Evolutionary conservation across 2,797 vertebrate genomes (phyloP).

Genomic region (Amblyraja radiata): DNA sequence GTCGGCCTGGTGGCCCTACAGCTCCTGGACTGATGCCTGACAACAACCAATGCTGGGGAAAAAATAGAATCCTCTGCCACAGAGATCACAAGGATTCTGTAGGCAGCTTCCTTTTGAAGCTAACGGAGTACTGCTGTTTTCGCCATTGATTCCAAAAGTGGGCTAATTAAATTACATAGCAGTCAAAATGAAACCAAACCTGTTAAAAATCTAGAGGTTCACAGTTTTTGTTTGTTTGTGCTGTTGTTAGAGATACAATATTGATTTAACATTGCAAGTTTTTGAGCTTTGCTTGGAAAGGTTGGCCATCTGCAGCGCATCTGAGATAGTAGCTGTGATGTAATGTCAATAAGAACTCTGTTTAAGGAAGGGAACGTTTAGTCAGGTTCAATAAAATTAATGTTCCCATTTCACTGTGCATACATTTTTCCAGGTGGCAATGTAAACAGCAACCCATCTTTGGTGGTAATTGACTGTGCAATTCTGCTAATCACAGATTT

Average conservation of each 20-base stretch:
- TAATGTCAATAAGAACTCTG: not conserved
- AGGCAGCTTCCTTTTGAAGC: no score
- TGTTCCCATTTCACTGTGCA: slow-evolving; percentile 2
- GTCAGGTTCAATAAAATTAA: not conserved
- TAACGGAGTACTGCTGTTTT: no score
- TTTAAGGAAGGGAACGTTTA: not conserved
- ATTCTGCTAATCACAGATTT: slow-evolving; percentile 50
- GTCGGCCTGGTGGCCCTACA: no score
- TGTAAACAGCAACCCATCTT: slow-evolving; percentile 13
- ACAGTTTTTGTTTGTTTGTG: not conserved
- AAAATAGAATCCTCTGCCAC: no score
- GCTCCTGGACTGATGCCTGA: no score
- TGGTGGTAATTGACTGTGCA: slow-evolving; percentile 17
- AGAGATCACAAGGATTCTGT: no score
- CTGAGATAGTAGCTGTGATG: not conserved
- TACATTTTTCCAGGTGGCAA: slow-evolving; percentile 23
- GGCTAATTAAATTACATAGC: no score
- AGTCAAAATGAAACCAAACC: no score
- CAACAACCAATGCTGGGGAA: no score
- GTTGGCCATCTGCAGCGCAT: not conserved
- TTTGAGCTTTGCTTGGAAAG: not conserved
- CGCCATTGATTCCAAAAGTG: no score
- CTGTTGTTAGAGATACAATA: not conserved
- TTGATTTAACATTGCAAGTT: not conserved
- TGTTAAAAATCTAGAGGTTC: not conserved